Evolutionary conservation across 2,113 vertebrate genomes (phyloP).

Genomic region (Melanotaenia duboulayi): DNA sequence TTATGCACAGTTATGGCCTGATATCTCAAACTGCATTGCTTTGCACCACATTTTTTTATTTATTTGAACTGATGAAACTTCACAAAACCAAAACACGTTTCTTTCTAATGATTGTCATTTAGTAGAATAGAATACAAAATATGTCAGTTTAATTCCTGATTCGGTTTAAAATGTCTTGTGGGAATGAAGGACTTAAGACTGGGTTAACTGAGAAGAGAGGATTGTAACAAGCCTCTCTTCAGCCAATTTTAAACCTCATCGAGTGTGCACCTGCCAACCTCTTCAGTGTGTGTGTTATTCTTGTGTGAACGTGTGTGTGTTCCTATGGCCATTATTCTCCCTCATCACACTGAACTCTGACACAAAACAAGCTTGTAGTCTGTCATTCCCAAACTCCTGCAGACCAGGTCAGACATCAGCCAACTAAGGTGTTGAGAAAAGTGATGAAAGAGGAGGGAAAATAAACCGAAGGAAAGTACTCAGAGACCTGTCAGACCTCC

Average conservation of each 20-base stretch:
- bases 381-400: slow-evolving; percentile 50
- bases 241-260: not conserved
- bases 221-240: not conserved
- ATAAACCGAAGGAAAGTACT: slow-evolving; percentile 41
- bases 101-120: not conserved
- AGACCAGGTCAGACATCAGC: slow-evolving; percentile 54
- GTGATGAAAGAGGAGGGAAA: slow-evolving; percentile 55
- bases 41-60: not conserved
- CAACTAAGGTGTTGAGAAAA: slow-evolving; percentile 34
- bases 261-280: not conserved
- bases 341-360: slow-evolving; percentile 32
- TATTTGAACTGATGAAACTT: not conserved
- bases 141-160: not conserved
- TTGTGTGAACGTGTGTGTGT: not conserved
- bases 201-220: slow-evolving; percentile 7
- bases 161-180: not conserved
- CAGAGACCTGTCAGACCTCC: slow-evolving; percentile 53
- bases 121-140: not conserved
- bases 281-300: not conserved
- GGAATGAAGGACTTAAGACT: not conserved
- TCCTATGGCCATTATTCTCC: slow-evolving; percentile 17
- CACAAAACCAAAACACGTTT: not conserved
- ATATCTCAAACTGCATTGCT: not conserved
- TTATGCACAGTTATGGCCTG: not conserved
- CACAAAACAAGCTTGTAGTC: slow-evolving; percentile 57